Conservation (phyloP, 2,113 vertebrate species). For the Hyperoodon ampullatus region DNA sequence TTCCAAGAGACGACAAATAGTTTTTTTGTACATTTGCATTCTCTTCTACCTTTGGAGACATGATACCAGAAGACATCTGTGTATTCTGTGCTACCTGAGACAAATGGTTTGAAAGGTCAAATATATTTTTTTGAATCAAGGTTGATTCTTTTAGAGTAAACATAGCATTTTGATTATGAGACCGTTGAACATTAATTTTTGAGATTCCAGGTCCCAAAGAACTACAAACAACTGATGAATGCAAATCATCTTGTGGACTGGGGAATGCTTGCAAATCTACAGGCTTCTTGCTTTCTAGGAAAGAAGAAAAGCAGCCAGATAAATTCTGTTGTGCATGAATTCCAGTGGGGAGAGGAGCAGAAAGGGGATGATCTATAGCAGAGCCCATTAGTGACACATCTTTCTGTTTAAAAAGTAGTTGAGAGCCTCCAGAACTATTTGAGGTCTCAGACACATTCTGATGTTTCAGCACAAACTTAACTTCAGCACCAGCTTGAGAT, state of each 20-base stretch:
- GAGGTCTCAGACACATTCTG: constrained; percentile 79
- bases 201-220: constrained; percentile 80
- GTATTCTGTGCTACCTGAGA: constrained; percentile 84
- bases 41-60: constrained; percentile 84
- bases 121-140: constrained; percentile 84
- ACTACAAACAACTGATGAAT: constrained; percentile 76
- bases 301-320: constrained; percentile 81
- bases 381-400: constrained; percentile 79
- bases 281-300: constrained; percentile 84
- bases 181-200: constrained; percentile 83
- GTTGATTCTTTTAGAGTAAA: constrained; percentile 86
- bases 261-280: constrained; percentile 78
- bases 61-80: constrained; percentile 78
- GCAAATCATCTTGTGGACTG: constrained; percentile 79
- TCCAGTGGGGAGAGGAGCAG: constrained; percentile 83
- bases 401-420: constrained; percentile 82
- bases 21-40: constrained; percentile 82
- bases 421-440: constrained; percentile 78
- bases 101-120: constrained; percentile 84
- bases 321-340: constrained; percentile 79
- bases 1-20: constrained; percentile 81
- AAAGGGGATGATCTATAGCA: constrained; percentile 84
- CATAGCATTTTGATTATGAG: constrained; percentile 82
- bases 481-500: constrained; percentile 70
- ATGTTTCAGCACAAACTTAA: constrained; percentile 79